Conservation (phyloP, 2,113 vertebrate genomes). For the Erythrolamprus reginae region DNA sequence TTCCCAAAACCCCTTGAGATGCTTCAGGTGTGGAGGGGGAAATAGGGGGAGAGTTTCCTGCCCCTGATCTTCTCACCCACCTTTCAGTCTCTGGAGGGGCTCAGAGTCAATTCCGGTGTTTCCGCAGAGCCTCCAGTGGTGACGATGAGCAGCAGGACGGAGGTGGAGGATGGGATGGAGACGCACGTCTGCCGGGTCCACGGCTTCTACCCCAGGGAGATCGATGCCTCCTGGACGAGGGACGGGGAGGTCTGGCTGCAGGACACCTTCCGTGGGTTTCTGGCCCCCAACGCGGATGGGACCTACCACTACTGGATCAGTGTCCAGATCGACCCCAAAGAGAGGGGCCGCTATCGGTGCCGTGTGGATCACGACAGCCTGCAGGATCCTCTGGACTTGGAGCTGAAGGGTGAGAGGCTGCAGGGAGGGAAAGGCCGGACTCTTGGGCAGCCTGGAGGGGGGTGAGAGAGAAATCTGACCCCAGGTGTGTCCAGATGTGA, state of each 20-base stretch:
- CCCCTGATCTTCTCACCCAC: not conserved
- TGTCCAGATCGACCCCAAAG: not conserved
- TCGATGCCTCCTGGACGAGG: not conserved
- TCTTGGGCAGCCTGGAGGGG: not conserved
- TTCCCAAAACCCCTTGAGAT: no score
- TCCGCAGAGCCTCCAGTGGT: not conserved
- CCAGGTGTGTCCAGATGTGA: no score
- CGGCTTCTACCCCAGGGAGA: not conserved
- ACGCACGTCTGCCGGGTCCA: fast-evolving
- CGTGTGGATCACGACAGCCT: not conserved
- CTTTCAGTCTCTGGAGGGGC: not conserved
- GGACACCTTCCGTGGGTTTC: not conserved
- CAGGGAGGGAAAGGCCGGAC: not conserved
- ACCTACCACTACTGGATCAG: not conserved
- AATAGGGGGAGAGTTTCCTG: not conserved
- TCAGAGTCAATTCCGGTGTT: not conserved
- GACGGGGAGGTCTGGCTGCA: not conserved
- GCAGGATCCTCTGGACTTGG: not conserved
- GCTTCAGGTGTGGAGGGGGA: no score
- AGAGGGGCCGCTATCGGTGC: not conserved
- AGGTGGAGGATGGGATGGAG: not conserved
- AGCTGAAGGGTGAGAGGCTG: not conserved
- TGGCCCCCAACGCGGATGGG: not conserved
- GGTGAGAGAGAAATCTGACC: not conserved
- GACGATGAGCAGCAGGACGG: not conserved